Evolutionary conservation across 2,888 invertebrate genomes (phyloP), one percentile per base, ranked within the genome.

Genomic region (Campoplex capitator): DNA sequence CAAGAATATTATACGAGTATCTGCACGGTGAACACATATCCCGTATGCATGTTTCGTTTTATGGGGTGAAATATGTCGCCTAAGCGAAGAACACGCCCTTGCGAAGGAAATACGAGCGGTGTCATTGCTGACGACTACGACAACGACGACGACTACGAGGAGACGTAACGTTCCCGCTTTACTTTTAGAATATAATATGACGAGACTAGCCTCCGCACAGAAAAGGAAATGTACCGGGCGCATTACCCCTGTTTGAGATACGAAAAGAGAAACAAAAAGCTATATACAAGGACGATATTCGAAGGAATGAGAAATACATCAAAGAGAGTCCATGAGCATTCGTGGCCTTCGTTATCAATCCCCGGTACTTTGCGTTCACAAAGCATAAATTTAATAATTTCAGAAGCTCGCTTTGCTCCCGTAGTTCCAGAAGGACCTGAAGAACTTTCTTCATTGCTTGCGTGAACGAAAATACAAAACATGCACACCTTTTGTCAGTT

Each of bases 21-120:
- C 75, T 70, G 71, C 42, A 80, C 48, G 74, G 32, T 13, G 45
- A 18, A 51, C 48, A 45, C 28, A 62, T 68, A 62, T 48, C 28
- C 73, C 81, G 81, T 78, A 62, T 79, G 74, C 70, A 70, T 85
- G 74, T 81, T 77, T 85, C 62, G 58, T 88, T 85, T 85, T 85
- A 83, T 80, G 68, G 83, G 70, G 83, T 80, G 80, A 85, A 81
- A 83, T 85, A 85, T 83, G 85, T 83, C 80, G 73, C 67, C 85
- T 83, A 80, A 83, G 80, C 76, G 76, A 73, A 48, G 73, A 83
- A 80, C 80, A 83, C 83, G 83, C 73, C 80, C 83, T 83, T 35
- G 65, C 77, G 45, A 75, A 88, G 83, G 85, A 85, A 80, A 88
- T 88, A 88, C 85, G 85, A 88, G 51, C 62, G 71, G 73, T 32